phyloP scores from a whole-genome alignment of 2,113 vertebrate genomes.

The Lampris incognitus region DNA sequence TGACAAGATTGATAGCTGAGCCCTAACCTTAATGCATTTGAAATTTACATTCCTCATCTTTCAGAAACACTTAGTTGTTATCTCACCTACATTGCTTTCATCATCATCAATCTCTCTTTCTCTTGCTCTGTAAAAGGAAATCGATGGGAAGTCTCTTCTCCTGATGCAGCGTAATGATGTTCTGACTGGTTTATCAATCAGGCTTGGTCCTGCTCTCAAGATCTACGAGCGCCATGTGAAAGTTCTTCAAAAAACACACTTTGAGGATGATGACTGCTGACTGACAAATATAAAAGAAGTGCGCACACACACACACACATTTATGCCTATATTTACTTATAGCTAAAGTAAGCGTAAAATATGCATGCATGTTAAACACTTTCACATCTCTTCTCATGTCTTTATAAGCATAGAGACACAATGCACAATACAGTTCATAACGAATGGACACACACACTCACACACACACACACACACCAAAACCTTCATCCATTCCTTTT shows the following conservation, averaged over 20 bases:
- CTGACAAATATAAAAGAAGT: slow-evolving; percentile 15
- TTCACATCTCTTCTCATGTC: slow-evolving; percentile 39
- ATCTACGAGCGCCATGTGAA: slow-evolving; percentile 92
- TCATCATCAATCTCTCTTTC: not conserved
- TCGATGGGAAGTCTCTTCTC: slow-evolving; percentile 90
- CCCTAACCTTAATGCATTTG: not conserved
- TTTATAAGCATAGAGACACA: too few relatives aligned
- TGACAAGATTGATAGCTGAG: not conserved
- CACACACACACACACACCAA: slow-evolving; percentile 4
- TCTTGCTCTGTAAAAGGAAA: slow-evolving; percentile 81
- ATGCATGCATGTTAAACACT: slow-evolving; percentile 48
- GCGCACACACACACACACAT: slow-evolving; percentile 20
- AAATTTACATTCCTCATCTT: not conserved
- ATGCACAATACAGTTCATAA: too few relatives aligned
- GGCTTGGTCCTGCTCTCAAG: slow-evolving; percentile 89
- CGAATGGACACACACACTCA: slow-evolving; percentile 1
- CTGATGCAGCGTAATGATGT: slow-evolving; percentile 92
- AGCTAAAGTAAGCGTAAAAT: slow-evolving; percentile 37
- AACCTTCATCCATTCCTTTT: slow-evolving; percentile 1
- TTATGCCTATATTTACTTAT: slow-evolving; percentile 40
- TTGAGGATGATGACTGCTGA: slow-evolving; percentile 87
- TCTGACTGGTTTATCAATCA: slow-evolving; percentile 89
- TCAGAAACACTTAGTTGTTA: not conserved
- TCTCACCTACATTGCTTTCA: slow-evolving; percentile 17
- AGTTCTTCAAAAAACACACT: slow-evolving; percentile 89